Evolutionary conservation across 2,797 vertebrate species (phyloP), one percentile per base, ranked within the genome.

Genomic region (Rhinogobio ventralis): DNA sequence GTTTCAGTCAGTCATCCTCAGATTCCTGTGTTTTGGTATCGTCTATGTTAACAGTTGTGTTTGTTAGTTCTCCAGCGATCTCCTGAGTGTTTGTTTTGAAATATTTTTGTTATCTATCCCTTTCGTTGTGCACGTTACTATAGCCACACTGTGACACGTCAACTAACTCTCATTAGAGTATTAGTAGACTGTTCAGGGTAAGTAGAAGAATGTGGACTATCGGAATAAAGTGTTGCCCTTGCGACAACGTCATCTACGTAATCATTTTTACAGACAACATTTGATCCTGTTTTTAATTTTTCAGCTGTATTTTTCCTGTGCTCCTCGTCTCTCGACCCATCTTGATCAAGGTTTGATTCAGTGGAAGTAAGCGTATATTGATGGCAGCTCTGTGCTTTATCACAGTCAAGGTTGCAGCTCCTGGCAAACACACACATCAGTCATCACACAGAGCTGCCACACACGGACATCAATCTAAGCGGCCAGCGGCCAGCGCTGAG

Each of bases 391-490:
- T 68, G 45, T 0, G 8, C 46, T 82, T 85, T 87, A 83, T 83
- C 57, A 53, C 55, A 64, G 57, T 64, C 81, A 75, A 83, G 81
- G 72, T 23, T 83, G 60, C 66, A 20, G 69, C 80, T 82, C 36
- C 80, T 62, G 49, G 51, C 80, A 72, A 55, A 82, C 80, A 84
- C 49, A 68, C 36, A 25, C 82, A 68, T 53, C 73, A 76, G 72
- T 83, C 73, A 77, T 84, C 66, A 67, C 23, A 66, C 57, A 69
- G 79, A 39, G 64, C 66, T 39, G 49, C n/a, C 42, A 45, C 74
- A 78, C 49, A 69, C 42, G 2, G 39, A 51, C 72, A 74, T 83
- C 55, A 83, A 74, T 74, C 81, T 49, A 66, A 19, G 25, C 11
- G 45, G 42, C 64, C 42, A 45, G 33, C 23, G 14, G 74, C 74